These are phyloP conservation scores for Sterna hirundo DNA, from an alignment of 2,113 vertebrate species.

Conservation along the genomic window DNA sequence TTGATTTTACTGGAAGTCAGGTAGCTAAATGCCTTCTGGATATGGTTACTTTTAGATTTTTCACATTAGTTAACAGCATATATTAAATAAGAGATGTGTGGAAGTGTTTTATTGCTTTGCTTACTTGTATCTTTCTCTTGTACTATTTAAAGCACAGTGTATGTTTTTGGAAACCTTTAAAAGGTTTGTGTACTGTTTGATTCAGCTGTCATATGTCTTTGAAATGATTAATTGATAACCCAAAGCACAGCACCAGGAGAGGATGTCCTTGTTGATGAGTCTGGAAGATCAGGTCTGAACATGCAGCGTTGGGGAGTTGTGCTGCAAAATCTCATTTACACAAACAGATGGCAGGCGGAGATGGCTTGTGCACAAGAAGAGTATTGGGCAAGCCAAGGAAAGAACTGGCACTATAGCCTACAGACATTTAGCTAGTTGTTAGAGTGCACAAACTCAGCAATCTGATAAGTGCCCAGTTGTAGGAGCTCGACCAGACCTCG, in stretches of 20 bases:
- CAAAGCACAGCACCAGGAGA: not conserved
- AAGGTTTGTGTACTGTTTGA: not conserved
- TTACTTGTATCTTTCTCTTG: not conserved
- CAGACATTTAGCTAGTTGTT: not conserved
- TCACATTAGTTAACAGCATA: not conserved
- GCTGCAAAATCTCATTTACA: not conserved
- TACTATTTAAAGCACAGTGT: not conserved
- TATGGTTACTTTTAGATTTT: not conserved
- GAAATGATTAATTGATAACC: not conserved
- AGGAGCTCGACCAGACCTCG: not conserved
- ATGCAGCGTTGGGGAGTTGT: not conserved
- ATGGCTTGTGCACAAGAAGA: not conserved
- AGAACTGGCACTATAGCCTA: not conserved
- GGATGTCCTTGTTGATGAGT: not conserved
- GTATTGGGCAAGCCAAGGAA: not conserved
- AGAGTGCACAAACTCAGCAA: not conserved
- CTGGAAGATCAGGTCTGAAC: not conserved
- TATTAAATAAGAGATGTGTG: not conserved
- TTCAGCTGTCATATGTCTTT: not conserved
- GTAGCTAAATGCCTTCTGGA: not conserved
- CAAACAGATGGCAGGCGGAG: not conserved
- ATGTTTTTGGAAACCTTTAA: not conserved
- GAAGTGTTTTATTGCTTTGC: not conserved
- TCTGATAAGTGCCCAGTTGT: not conserved
- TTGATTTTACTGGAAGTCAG: not conserved